Evolutionary conservation across 2,888 invertebrate species (phyloP).

Genomic region (Fissipunctia ypsillon): DNA sequence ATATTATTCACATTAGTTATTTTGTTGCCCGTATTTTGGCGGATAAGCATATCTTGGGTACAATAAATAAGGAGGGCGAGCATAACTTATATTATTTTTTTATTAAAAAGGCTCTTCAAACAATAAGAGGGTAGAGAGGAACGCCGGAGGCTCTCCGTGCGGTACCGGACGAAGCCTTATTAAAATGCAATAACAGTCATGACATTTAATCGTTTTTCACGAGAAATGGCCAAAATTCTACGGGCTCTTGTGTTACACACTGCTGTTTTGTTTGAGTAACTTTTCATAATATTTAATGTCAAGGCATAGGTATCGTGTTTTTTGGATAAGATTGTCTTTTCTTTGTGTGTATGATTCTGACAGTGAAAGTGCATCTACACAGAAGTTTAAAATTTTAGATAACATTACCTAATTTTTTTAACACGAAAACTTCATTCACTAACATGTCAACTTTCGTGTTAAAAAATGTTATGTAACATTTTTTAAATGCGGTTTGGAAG

Average conservation of each 20-base stretch:
- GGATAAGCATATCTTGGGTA: conserved; percentile 70
- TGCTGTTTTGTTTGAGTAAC: conserved; percentile 4
- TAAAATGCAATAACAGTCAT: conserved; percentile 83
- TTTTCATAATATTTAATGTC: not conserved
- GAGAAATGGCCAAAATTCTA: conserved; percentile 72
- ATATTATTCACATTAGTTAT: conserved; percentile 67
- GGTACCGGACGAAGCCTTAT: conserved; percentile 74
- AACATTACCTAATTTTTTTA: too few relatives aligned
- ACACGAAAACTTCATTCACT: too few relatives aligned
- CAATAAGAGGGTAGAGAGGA: conserved; percentile 65
- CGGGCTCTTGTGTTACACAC: conserved; percentile 60
- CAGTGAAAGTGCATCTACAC: too few relatives aligned
- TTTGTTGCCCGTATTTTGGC: conserved; percentile 60
- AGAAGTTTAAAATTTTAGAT: too few relatives aligned
- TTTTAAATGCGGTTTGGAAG: too few relatives aligned
- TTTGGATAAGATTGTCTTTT: not conserved
- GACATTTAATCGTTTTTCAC: conserved; percentile 78
- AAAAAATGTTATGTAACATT: too few relatives aligned
- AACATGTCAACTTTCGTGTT: too few relatives aligned
- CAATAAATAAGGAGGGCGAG: conserved; percentile 68
- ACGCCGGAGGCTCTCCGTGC: conserved; percentile 69
- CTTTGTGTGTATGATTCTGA: not conserved
- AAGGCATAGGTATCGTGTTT: too few relatives aligned
- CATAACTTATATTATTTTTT: conserved; percentile 62
- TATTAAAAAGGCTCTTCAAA: conserved; percentile 70